Base-by-base conservation (phyloP, 2,113 vertebrate genomes). In the Melanostigma gelatinosum region DNA sequence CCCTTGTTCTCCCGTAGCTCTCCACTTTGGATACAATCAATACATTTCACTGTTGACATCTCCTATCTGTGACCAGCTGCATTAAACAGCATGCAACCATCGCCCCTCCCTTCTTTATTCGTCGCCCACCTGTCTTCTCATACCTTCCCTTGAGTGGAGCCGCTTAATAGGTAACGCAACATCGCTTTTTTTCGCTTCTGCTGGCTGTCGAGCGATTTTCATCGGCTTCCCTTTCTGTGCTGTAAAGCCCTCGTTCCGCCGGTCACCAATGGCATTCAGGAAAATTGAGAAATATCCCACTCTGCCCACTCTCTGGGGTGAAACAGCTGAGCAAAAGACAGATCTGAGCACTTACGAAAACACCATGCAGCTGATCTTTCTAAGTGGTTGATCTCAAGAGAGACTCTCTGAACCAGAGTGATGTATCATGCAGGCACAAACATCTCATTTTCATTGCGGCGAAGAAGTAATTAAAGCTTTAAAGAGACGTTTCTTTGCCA, bases 221-320 rank as follows among this genome's bases (percentile, higher is more conserved):
- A 66, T 50, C 60, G 73, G 48, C 69, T 46, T 72, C 46, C 72
- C 50, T 77, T 58, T 75, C 72, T 50, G 42, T 34, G 75, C 72
- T 81, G 29, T 68, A 40, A 77, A 69, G 68, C 44, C 69, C 70
- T 60, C 7, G 16, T 76, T 79, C 44, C 44, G 34, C 61, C 4
- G 66, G 79, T 77, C 82, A 85, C 86, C 82, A 72, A 85, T 54
- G 68, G 87, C 68, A 32, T 66, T 86, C 83, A 80, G 75, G 80
- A 38, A 87, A 87, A 91, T 86, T 88, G 89, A 84, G 80, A 80
- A 82, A 72, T 65, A 71, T 89, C 87, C 66, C 77, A 80, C 83
- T 85, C 87, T 80, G 88, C 68, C 65, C 54, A 29, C 83, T 87
- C 87, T 90, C 80, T 64, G 73, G 74, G 71, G 82, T 81, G 70